These are phyloP conservation scores for Argya squamiceps DNA, from an alignment of 2,797 vertebrate genomes.

Conservation along the genomic window DNA sequence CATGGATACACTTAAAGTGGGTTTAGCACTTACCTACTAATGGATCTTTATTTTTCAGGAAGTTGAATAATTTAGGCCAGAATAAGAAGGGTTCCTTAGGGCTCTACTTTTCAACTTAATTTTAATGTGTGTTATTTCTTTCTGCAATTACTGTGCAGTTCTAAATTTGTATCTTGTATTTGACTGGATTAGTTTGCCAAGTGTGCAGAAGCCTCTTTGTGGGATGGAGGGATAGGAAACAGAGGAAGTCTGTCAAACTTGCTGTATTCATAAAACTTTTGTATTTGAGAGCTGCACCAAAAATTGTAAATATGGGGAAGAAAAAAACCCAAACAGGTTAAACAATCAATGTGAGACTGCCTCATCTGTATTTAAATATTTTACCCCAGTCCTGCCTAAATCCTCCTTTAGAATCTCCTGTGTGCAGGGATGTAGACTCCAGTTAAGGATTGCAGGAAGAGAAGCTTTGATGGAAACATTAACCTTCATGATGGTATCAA, in stretches of 20 bases:
- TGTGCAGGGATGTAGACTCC: background rate
- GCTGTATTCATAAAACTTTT: background rate
- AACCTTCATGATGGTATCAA: background rate
- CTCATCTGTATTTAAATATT: background rate
- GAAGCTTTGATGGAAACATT: background rate
- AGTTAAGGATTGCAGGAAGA: background rate
- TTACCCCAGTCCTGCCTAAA: background rate
- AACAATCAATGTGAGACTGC: background rate
- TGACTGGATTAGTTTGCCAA: background rate
- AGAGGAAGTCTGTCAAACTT: background rate
- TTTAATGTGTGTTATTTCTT: background rate
- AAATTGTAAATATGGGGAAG: background rate
- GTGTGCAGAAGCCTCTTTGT: background rate
- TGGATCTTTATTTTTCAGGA: background rate
- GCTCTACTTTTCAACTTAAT: background rate
- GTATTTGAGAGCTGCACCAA: background rate
- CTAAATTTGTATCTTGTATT: background rate
- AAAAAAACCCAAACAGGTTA: background rate
- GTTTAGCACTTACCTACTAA: background rate
- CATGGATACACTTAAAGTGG: background rate
- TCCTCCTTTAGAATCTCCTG: accelerated
- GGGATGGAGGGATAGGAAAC: background rate
- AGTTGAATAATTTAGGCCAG: background rate
- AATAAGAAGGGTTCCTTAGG: background rate
- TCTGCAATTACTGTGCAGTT: background rate